Evolutionary conservation across 2,797 vertebrate species (phyloP), one percentile per base, ranked within the genome.

Genomic region (Sternarchorhynchus goeldii): DNA sequence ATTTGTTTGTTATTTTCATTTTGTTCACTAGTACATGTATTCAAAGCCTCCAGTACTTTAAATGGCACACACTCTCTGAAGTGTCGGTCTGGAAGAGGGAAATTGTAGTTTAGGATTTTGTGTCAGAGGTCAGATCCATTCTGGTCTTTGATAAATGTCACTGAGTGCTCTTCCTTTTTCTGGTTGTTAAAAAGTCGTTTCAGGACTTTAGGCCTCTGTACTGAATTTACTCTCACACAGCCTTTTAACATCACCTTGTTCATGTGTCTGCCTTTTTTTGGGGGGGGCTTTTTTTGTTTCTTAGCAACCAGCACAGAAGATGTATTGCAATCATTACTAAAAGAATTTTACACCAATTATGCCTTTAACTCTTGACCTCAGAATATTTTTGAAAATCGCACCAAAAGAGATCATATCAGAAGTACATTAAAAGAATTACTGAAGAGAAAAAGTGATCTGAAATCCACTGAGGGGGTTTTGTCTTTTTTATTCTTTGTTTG

Each of bases 291-390:
- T 7, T 25, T 25, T 73, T 18, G 45, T 77, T 10, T 36, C 73
- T 57, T 74, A 21, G 10, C 73, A 77, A 74, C 63, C 39, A 31
- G 58, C 6, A 10, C 6, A 55, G 69, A 65, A 60, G 29, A 50
- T 31, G 69, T 12, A 0, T 45, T 10, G 63, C 34, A 50, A 64
- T 81, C 55, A n/a, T 36, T 8, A 14, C 41, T 32, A 58, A 34
- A 64, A 77, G 63, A 53, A 36, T 53, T 77, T 41, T 36, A 14
- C 63, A 50, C 65, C 39, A 67, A 77, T 55, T 71, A 60, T 7
- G 21, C 75, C 70, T 75, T 69, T 69, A 69, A 74, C 78, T 77
- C 56, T 64, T 60, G 14, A 78, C 76, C 65, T 57, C 5, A 18
- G 18, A 60, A 21, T 53, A 21, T 71, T 75, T 39, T 36, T 21